Percentiles rank a stretch among this genome's conserved stretches.
These are phyloP conservation scores for Nymphalis polychloros DNA, from an alignment of 2,888 invertebrate species.

Conservation along the genomic window DNA sequence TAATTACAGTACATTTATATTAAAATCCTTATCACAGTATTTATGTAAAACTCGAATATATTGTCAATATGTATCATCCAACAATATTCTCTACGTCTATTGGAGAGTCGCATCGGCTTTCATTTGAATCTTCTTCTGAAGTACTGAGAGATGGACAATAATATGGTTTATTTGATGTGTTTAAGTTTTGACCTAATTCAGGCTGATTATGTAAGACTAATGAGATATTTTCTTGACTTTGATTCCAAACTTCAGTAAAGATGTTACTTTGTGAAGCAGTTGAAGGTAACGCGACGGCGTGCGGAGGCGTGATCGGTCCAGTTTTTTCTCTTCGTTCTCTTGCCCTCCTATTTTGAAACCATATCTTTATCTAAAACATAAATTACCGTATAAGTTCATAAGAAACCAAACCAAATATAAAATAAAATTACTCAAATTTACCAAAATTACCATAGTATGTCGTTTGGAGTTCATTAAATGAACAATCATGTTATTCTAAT, in stretches of 20 bases:
- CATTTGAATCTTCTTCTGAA: conserved; percentile 40
- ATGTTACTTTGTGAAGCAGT: conserved; percentile 44
- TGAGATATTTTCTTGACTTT: conserved; percentile 3
- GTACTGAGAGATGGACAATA: conserved; percentile 18
- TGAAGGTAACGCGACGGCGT: conserved; percentile 61
- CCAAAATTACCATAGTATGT: too few relatives aligned
- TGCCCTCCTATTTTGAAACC: conserved; percentile 91
- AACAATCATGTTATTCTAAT: too few relatives aligned
- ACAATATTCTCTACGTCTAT: conserved; percentile 61
- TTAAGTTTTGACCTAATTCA: background rate
- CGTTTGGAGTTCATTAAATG: too few relatives aligned
- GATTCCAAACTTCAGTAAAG: conserved; percentile 26
- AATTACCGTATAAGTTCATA: background rate
- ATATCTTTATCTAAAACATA: conserved; percentile 82
- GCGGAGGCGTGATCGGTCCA: conserved; percentile 59
- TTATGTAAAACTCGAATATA: background rate
- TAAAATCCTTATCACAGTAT: conserved; percentile 4
- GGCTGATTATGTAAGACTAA: background rate
- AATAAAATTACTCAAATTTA: too few relatives aligned
- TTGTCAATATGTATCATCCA: conserved; percentile 9
- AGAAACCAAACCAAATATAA: too few relatives aligned
- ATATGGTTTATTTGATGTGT: conserved; percentile 9
- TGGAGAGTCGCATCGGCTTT: conserved; percentile 53
- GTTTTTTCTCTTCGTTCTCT: conserved; percentile 86
- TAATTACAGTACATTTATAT: background rate